Percentiles rank a stretch among this genome's conserved stretches.
phyloP scores from a whole-genome alignment of 2,113 vertebrate species.

The Sphyrna mokarran region DNA sequence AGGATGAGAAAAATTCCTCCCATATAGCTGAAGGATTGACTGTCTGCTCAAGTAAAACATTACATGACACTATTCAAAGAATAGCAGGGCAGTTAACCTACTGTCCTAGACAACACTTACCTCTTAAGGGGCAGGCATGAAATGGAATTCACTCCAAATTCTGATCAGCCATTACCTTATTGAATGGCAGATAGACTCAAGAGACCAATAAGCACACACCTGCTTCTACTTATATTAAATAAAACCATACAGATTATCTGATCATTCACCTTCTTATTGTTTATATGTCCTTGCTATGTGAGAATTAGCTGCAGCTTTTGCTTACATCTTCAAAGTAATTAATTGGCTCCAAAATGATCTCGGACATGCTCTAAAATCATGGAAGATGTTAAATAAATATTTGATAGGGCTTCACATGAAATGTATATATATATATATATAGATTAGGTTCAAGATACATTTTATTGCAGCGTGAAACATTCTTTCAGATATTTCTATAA shows the following conservation, averaged over 20 bases:
- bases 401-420: background rate
- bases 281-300: background rate
- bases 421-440: background rate
- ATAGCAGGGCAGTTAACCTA: background rate
- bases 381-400: background rate
- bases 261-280: background rate
- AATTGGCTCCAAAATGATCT: background rate
- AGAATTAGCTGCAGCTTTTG: background rate
- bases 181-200: background rate
- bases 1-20: too few relatives aligned
- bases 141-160: too few relatives aligned
- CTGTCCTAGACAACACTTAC: background rate
- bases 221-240: background rate
- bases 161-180: too few relatives aligned
- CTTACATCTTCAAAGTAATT: background rate
- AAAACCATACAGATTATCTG: background rate
- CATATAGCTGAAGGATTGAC: background rate
- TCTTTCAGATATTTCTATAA: background rate
- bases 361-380: background rate
- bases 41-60: background rate
- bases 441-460: background rate
- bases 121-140: background rate
- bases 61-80: background rate
- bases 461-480: background rate
- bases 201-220: too few relatives aligned